These are phyloP conservation scores for Anabacerthia variegaticeps DNA, from an alignment of 2,797 vertebrate species.

Conservation along the genomic window DNA sequence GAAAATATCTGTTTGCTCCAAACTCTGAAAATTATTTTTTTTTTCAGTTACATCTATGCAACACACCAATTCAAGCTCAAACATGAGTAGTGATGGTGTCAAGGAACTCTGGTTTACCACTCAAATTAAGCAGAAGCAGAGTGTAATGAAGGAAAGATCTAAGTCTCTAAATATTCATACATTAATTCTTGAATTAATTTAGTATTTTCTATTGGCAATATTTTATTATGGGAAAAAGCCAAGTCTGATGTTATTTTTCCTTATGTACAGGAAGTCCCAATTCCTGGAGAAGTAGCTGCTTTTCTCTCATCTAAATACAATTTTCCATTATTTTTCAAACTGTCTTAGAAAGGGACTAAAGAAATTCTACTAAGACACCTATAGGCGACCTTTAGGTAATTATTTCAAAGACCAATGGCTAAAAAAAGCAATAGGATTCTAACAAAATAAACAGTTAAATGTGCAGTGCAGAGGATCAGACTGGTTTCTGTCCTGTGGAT, in stretches of 20 bases:
- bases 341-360: background rate
- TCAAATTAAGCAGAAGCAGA: background rate
- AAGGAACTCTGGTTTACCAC: background rate
- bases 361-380: background rate
- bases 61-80: background rate
- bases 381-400: background rate
- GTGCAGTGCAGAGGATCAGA: background rate
- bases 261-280: background rate
- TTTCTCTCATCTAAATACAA: background rate
- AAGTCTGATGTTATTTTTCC: background rate
- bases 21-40: background rate
- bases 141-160: background rate
- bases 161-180: background rate
- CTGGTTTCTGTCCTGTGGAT: background rate
- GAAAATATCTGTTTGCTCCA: background rate
- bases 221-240: background rate
- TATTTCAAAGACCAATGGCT: background rate
- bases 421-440: background rate
- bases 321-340: background rate
- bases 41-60: background rate
- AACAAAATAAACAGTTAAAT: background rate
- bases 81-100: background rate
- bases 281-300: background rate
- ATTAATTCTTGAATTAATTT: background rate
- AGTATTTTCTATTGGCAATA: background rate